Base-by-base conservation (phyloP, 2,888 invertebrate genomes). In the Eulithis testata region DNA sequence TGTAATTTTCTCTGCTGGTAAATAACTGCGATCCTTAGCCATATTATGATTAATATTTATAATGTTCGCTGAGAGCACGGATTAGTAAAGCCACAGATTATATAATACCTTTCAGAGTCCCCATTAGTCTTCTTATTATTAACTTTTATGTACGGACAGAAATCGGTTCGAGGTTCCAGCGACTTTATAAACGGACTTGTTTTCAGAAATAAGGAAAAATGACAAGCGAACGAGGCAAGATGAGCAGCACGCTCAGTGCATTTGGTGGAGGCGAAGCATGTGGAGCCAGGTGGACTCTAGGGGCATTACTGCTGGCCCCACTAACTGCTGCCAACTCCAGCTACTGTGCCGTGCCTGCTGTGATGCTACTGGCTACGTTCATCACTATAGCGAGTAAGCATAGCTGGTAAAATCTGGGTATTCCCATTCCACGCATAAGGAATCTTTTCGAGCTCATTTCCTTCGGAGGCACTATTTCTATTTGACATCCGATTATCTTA, bases 291-390 rank as follows among this genome's bases (percentile, higher is more conserved):
- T 94, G 94, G 94, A 94, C 94, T 3, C 88, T 95, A 11, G 95
- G 95, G 2, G 91, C 94, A 5, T 84, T 94, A 11, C 88, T 95
- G 64, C 83, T 95, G 65, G 93, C 94, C 1, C 95, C 94, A 2
- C 87, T 95, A 44, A 94, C 94, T 1, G 94, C 95, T 2, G 95
- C 94, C 60, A 94, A 94, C 83, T 93, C 94, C 66, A 94, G 95
- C 73, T 94, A 94, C 73, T 94, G 94, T 69, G 93, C 94, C 0
- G 89, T 95, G 0, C 90, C 91, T 0, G 94, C 94, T 45, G 88
- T 94, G 1, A 80, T 95, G 69, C 83, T 94, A 27, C 84, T 95
- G 7, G 93, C 94, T 5, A 86, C 85, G 11, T 86, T 94, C 62
- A 87, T 93, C 4, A 88, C 94, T 14, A 85, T 94, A 59, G 94